phyloP scores from a whole-genome alignment of 2,113 vertebrate species.

The Formicarius rufipectus region DNA sequence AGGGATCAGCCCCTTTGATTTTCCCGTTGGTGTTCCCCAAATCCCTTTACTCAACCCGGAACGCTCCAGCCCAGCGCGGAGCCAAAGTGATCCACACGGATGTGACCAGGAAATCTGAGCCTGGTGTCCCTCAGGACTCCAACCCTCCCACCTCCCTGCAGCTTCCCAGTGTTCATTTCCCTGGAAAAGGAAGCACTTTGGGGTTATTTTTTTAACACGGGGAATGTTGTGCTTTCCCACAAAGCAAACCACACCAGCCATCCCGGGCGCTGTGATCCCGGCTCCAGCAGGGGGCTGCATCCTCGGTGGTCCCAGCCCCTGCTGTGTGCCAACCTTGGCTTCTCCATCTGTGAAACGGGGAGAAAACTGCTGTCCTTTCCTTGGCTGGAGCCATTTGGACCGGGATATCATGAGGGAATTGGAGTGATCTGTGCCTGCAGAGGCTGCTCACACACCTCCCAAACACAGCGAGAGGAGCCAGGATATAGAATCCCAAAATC shows the following conservation, averaged over 20 bases:
- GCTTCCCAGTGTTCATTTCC: background rate
- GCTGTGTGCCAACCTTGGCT: rapidly evolving
- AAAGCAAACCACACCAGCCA: rapidly evolving
- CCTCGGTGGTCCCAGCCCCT: background rate
- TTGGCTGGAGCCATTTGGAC: background rate
- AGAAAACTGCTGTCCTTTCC: background rate
- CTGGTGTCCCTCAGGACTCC: too few species aligned
- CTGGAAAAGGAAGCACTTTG: background rate
- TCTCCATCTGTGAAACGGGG: background rate
- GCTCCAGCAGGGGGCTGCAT: background rate
- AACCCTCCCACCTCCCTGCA: background rate
- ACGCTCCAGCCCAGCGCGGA: too few species aligned
- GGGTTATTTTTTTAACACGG: background rate
- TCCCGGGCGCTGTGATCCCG: rapidly evolving
- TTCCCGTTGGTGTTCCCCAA: background rate
- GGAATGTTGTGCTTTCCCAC: background rate
- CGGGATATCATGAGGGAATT: rapidly evolving
- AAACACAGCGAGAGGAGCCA: background rate
- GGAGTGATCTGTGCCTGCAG: background rate
- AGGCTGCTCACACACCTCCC: background rate
- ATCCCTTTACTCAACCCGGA: background rate
- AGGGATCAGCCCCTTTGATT: background rate
- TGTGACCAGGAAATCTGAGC: background rate
- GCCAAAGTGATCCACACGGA: rapidly evolving
- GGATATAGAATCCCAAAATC: background rate